phyloP scores from a whole-genome alignment of 2,797 vertebrate species.

The Sebastes vulpes region DNA sequence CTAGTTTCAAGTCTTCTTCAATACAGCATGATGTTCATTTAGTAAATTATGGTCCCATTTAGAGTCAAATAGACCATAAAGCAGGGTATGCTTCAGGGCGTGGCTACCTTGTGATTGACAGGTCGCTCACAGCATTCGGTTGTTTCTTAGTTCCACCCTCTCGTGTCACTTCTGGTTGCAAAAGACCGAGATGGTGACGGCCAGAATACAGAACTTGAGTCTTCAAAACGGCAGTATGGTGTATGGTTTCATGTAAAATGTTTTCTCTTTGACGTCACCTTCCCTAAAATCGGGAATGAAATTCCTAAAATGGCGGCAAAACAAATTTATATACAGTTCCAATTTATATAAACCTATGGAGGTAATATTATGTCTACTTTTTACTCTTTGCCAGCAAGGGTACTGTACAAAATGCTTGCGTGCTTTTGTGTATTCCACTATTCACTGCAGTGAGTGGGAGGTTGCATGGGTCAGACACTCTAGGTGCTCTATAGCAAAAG shows the following conservation, averaged over 20 bases:
- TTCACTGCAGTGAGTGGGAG: neutral
- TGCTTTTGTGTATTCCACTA: neutral
- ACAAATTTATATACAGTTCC: neutral
- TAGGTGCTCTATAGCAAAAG: neutral
- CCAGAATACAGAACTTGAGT: neutral
- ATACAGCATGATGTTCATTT: neutral
- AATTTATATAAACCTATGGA: neutral
- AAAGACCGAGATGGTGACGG: neutral
- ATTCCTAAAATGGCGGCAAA: neutral
- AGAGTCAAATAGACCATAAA: neutral
- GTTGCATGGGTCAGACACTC: neutral
- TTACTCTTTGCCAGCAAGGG: neutral
- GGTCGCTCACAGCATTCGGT: neutral
- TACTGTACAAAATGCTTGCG: neutral
- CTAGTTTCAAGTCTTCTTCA: neutral
- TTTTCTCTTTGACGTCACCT: neutral
- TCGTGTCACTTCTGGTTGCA: neutral
- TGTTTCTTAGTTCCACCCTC: neutral
- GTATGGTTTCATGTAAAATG: neutral
- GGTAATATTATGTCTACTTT: neutral
- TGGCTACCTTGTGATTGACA: neutral
- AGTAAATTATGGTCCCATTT: neutral
- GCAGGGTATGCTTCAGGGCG: fast-evolving
- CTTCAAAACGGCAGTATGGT: neutral
- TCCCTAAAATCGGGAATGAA: neutral